Percentiles rank a stretch among this genome's conserved stretches.
Conservation (phyloP, 2,888 invertebrate species). For the Mechanitis messenoides region DNA sequence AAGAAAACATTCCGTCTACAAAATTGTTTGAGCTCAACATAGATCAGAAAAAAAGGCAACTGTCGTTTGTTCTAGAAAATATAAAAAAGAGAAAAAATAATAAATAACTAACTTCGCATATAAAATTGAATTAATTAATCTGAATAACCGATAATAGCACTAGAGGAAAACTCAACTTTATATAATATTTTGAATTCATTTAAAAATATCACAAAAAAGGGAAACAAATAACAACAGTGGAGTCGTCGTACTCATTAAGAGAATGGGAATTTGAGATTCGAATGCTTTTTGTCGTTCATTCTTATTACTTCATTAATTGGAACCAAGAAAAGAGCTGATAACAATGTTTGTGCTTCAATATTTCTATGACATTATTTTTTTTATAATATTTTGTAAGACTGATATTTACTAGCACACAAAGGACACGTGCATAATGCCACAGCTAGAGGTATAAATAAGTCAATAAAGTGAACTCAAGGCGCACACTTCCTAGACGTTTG, state of each 20-base stretch:
- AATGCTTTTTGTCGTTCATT: conserved; percentile 26
- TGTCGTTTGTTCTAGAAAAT: too few relatives aligned
- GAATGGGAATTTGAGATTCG: conserved; percentile 24
- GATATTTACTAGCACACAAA: too few relatives aligned
- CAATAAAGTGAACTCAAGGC: too few relatives aligned
- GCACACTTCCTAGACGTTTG: conserved; percentile 49
- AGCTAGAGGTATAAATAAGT: too few relatives aligned
- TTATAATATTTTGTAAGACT: too few relatives aligned
- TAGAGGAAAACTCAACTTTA: background rate
- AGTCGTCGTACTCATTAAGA: conserved; percentile 33
- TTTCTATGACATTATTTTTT: background rate
- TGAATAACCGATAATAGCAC: too few relatives aligned
- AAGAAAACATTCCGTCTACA: too few relatives aligned
- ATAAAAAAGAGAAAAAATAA: too few relatives aligned
- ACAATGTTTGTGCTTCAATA: conserved; percentile 12
- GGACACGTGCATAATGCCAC: background rate
- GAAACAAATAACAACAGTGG: conserved; percentile 16
- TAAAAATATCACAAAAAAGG: conserved; percentile 21
- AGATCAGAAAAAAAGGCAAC: too few relatives aligned
- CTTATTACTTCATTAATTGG: conserved; percentile 27
- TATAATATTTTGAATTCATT: conserved; percentile 14
- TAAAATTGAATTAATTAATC: too few relatives aligned
- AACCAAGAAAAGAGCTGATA: conserved; percentile 25
- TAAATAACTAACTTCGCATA: too few relatives aligned
- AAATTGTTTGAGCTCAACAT: too few relatives aligned